Evolutionary conservation across 2,888 invertebrate genomes (phyloP).

Genomic region (Xanthia togata): DNA sequence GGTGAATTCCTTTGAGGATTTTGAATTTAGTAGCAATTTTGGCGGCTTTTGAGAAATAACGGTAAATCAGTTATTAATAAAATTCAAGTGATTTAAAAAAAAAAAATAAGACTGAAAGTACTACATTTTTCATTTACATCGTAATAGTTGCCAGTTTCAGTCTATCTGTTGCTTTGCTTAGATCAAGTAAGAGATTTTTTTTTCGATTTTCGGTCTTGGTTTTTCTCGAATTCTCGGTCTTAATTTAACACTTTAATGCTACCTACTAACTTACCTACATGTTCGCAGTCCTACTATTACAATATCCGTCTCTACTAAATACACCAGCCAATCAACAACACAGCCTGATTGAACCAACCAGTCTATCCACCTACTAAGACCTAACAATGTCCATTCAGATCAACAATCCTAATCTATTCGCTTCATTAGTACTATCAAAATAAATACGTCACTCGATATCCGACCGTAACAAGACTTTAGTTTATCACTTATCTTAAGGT

Average conservation of each 20-base stretch:
- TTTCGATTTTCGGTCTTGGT: background rate
- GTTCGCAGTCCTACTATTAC: background rate
- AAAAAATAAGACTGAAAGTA: background rate
- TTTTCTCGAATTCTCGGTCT: too few species aligned
- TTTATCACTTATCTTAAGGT: slow-evolving; percentile 80
- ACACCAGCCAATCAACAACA: slow-evolving; percentile 30
- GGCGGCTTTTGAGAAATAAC: background rate
- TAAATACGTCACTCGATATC: slow-evolving; percentile 67
- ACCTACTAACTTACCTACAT: background rate
- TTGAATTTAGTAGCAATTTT: background rate
- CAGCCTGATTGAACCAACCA: slow-evolving; percentile 35
- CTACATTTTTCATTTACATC: background rate
- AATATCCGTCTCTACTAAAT: slow-evolving; percentile 26
- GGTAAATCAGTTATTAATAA: background rate
- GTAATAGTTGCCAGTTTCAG: background rate
- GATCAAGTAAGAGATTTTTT: background rate
- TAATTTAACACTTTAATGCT: background rate
- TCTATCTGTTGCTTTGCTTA: background rate
- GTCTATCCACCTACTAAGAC: slow-evolving; percentile 33
- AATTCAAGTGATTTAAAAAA: background rate
- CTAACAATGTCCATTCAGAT: slow-evolving; percentile 63
- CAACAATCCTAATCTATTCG: slow-evolving; percentile 64
- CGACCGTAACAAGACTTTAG: slow-evolving; percentile 59
- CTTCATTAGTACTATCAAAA: slow-evolving; percentile 69
- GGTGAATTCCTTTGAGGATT: slow-evolving; percentile 23